These are phyloP conservation scores for Sarcophaga peregrina DNA, from an alignment of 1,140 invertebrate species.

Conservation along the genomic window DNA sequence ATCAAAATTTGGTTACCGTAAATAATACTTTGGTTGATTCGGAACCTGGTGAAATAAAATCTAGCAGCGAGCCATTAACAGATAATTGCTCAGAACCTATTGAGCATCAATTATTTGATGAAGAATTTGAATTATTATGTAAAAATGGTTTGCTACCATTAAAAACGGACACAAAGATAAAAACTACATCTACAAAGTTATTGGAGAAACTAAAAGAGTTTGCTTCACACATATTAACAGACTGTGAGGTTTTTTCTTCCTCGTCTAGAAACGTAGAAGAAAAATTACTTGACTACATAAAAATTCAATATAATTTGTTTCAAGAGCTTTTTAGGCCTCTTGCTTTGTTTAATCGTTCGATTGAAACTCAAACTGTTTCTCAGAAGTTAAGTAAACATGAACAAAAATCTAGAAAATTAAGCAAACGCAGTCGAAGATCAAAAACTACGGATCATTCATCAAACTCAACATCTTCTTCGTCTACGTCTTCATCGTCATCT, in stretches of 20 bases:
- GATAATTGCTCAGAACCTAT: slow-evolving; percentile 52
- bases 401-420: slow-evolving; percentile 7
- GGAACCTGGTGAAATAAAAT: background rate
- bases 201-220: slow-evolving; percentile 48
- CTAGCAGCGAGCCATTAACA: background rate
- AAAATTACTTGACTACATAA: slow-evolving; percentile 46
- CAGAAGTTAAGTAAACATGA: slow-evolving; percentile 21
- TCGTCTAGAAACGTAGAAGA: slow-evolving; percentile 47
- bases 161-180: background rate
- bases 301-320: slow-evolving; percentile 50
- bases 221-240: slow-evolving; percentile 52
- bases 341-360: background rate
- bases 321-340: slow-evolving; percentile 13
- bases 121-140: slow-evolving; percentile 48
- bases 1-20: slow-evolving; percentile 9
- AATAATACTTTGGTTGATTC: background rate
- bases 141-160: slow-evolving; percentile 32
- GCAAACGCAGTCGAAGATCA: background rate
- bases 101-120: slow-evolving; percentile 50
- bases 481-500: slow-evolving; percentile 23
- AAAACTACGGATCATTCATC: slow-evolving; percentile 32
- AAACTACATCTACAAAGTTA: background rate
- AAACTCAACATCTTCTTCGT: background rate
- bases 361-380: slow-evolving; percentile 36
- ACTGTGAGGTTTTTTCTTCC: slow-evolving; percentile 47